Base-by-base conservation (phyloP, 2,113 vertebrate genomes). In the Lamprotornis superbus region DNA sequence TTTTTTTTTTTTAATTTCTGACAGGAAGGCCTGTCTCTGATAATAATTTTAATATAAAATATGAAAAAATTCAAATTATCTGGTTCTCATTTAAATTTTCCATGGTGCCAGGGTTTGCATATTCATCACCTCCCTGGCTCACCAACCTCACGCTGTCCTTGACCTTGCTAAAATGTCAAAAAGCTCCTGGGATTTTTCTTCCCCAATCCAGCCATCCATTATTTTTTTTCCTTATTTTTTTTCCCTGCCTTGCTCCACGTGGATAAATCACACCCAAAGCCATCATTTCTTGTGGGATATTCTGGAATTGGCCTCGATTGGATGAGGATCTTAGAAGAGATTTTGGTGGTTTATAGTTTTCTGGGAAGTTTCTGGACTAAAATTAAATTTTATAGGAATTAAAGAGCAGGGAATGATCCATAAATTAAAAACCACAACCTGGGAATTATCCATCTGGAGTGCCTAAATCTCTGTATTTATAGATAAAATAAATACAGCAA, bases 51-150 rank as follows among this genome's bases (percentile, higher is more conserved):
- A 61, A 33, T 42, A 70, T 25, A 42, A 71, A 77, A 61, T 15
- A 68, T 23, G 22, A 50, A 92, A 67, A 63, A 64, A 42, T 30
- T 75, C 71, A 63, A 37, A 65, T n/a, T 1, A 20, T 24, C 28
- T 76, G 27, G 7, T 30, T 63, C 64, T 52, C 73, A 83, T 85
- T 89, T 77, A 35, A 68, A 64, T 42, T 74, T 86, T 64, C 57
- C 64, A 33, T 2, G 0, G 67, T 25, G 6, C 57, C 55, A 27
- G 31, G 10, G 7, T 49, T 67, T 86, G 85, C 37, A 83, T 80
- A 93, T 93, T 91, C 89, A 77, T 90, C 67, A 50, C 31, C 57
- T 82, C 64, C 61, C 40, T 44, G 61, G 95, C 84, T 96, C 89
- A 81, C 61, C 24, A 14, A 46, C 44, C 13, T 37, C 47, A 40